A percentile compares a stretch with the other conserved stretches of the same genome.
phyloP scores from a whole-genome alignment of 2,797 vertebrate genomes.

The Oreortyx pictus region DNA sequence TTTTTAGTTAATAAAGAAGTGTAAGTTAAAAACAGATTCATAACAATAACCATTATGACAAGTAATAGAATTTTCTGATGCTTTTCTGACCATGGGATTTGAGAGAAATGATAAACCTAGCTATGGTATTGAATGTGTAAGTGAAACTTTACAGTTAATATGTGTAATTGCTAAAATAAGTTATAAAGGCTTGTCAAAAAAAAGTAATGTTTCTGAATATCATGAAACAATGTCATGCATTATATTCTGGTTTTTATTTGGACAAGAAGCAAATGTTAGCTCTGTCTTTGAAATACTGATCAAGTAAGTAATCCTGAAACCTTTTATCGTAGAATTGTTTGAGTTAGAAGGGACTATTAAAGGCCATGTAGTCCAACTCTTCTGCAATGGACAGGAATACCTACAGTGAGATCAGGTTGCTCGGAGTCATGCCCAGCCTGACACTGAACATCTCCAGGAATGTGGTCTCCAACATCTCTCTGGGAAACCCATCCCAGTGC shows the following conservation, averaged over 20 bases:
- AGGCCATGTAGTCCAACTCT: no score
- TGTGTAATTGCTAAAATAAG: background rate
- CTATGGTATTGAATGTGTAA: background rate
- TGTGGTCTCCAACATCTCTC: no score
- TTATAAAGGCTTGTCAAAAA: background rate
- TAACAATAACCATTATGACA: background rate
- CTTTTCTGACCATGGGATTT: background rate
- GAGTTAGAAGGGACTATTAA: no score
- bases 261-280: background rate
- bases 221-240: background rate
- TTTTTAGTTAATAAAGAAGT: conserved; percentile 9
- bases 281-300: background rate
- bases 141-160: background rate
- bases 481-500: no score
- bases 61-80: conserved; percentile 22
- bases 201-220: background rate
- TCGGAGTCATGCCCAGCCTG: no score
- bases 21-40: background rate
- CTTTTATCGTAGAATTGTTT: background rate
- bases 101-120: background rate
- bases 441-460: no score
- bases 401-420: no score
- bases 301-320: background rate
- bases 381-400: no score
- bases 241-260: background rate